A percentile compares a stretch with the other conserved stretches of the same genome.
These are phyloP conservation scores for Centrocercus urophasianus DNA, from an alignment of 2,113 vertebrate species.

Conservation along the genomic window DNA sequence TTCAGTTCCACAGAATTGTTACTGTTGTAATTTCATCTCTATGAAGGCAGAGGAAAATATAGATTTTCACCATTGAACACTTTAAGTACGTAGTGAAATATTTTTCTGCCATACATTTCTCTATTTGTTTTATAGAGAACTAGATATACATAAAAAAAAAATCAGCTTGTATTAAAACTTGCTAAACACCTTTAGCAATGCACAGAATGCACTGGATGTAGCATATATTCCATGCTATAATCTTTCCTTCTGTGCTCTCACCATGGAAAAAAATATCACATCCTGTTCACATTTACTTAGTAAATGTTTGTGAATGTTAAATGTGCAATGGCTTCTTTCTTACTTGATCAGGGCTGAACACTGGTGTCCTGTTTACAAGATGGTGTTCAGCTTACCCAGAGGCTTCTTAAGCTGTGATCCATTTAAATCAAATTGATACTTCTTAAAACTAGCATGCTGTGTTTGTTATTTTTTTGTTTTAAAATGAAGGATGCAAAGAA, in stretches of 20 bases:
- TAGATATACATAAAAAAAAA: not conserved
- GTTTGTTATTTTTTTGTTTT: not conserved
- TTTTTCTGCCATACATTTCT: not conserved
- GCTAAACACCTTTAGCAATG: not conserved
- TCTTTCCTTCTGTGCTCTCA: not conserved
- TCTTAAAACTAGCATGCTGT: not conserved
- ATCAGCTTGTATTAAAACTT: not conserved
- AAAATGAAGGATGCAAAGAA: not conserved
- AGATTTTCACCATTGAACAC: not conserved
- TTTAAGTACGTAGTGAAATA: not conserved
- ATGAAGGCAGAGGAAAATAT: not conserved
- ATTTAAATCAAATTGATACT: not conserved
- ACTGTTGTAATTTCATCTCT: not conserved
- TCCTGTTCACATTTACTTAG: not conserved
- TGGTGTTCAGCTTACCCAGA: not conserved
- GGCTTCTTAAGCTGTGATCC: not conserved
- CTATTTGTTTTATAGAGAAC: not conserved
- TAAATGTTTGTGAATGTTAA: not conserved
- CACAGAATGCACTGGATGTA: not conserved
- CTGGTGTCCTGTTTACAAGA: not conserved
- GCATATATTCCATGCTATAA: not conserved
- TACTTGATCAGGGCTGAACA: slow-evolving; percentile 6
- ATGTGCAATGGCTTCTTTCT: not conserved
- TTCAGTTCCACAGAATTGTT: slow-evolving; percentile 10
- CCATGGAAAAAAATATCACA: not conserved